phyloP scores from a whole-genome alignment of 2,888 invertebrate species.

The Taphrorychus bicolor region DNA sequence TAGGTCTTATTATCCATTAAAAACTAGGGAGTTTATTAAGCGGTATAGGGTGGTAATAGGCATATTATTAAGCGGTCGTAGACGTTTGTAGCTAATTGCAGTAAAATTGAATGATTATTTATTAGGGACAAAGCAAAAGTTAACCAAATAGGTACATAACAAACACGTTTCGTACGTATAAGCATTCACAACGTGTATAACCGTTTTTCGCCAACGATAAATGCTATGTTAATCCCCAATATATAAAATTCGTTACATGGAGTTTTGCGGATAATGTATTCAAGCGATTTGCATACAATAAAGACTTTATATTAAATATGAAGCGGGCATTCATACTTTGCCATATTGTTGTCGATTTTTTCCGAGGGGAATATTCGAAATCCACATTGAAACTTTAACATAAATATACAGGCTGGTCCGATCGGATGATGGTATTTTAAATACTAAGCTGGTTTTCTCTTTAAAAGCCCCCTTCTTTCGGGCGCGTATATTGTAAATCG shows the following conservation, averaged over 20 bases:
- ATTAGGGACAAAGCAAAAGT: not conserved
- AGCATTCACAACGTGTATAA: slow-evolving; percentile 1
- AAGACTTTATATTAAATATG: slow-evolving; percentile 51
- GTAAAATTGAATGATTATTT: not conserved
- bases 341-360: slow-evolving; percentile 53
- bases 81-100: not conserved
- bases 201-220: slow-evolving; percentile 35
- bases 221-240: slow-evolving; percentile 56
- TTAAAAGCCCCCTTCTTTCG: slow-evolving; percentile 16
- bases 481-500: slow-evolving; percentile 9
- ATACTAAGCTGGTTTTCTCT: slow-evolving; percentile 36
- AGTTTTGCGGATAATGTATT: slow-evolving; percentile 50
- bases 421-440: slow-evolving; percentile 29
- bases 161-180: not conserved
- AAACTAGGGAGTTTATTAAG: too few relatives aligned
- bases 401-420: slow-evolving; percentile 32
- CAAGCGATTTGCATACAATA: slow-evolving; percentile 56
- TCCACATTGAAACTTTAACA: slow-evolving; percentile 43
- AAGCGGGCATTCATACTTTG: slow-evolving; percentile 55
- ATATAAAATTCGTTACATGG: slow-evolving; percentile 57
- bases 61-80: too few relatives aligned
- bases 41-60: too few relatives aligned
- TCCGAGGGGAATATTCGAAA: slow-evolving; percentile 40
- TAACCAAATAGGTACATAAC: not conserved
- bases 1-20: too few relatives aligned